These are phyloP conservation scores for Crocidura indochinensis DNA, from an alignment of 2,797 vertebrate species.

Conservation along the genomic window DNA sequence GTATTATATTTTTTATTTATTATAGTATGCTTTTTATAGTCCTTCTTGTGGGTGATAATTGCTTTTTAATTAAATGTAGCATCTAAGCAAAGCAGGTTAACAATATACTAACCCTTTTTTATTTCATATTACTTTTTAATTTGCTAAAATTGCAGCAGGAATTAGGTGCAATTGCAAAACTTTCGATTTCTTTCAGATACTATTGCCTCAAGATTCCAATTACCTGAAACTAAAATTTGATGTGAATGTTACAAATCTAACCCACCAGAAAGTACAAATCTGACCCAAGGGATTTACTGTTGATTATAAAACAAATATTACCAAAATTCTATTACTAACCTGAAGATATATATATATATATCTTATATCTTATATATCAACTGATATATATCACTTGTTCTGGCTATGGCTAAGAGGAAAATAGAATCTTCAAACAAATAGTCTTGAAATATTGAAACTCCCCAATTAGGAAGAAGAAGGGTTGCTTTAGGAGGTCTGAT, in stretches of 20 bases:
- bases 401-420: background rate
- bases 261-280: constrained; percentile 58
- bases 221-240: constrained; percentile 40
- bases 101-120: constrained; percentile 8
- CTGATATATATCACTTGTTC: constrained; percentile 55
- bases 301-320: constrained; percentile 66
- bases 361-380: too few relatives aligned
- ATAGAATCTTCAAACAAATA: constrained; percentile 40
- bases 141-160: constrained; percentile 44
- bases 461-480: constrained; percentile 57
- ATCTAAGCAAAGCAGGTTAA: constrained; percentile 50
- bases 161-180: constrained; percentile 9
- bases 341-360: constrained; percentile 47
- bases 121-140: constrained; percentile 46
- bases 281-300: constrained; percentile 59
- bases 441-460: constrained; percentile 63
- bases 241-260: constrained; percentile 45
- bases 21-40: constrained; percentile 46
- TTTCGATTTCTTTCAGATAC: constrained; percentile 43
- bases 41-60: constrained; percentile 26
- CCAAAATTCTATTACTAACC: constrained; percentile 72
- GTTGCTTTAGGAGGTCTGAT: constrained; percentile 71
- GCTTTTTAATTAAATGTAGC: constrained; percentile 6
- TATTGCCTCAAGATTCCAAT: constrained; percentile 30
- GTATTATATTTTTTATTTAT: constrained; percentile 1